phyloP scores from a whole-genome alignment of 1,140 invertebrate species.

The Bombus confusus region DNA sequence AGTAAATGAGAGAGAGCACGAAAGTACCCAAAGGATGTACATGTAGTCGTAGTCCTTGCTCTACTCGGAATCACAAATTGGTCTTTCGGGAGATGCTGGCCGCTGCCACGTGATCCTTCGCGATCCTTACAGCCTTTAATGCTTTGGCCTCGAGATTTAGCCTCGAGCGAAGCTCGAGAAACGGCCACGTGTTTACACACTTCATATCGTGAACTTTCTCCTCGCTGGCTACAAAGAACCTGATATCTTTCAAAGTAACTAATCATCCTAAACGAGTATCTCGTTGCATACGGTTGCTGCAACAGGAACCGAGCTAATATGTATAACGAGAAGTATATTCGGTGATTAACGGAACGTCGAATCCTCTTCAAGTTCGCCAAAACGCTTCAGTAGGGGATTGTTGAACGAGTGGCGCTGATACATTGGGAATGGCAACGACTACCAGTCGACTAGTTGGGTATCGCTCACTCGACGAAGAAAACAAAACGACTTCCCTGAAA shows the following conservation, averaged over 20 bases:
- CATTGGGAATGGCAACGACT: constrained; percentile 42
- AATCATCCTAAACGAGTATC: not conserved
- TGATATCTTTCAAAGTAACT: not conserved
- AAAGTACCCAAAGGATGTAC: constrained; percentile 58
- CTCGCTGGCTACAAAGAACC: not conserved
- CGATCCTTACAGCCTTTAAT: constrained; percentile 39
- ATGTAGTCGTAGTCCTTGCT: constrained; percentile 61
- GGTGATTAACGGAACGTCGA: not conserved
- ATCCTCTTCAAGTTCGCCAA: not conserved
- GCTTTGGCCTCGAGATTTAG: constrained; percentile 45
- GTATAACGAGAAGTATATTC: not conserved
- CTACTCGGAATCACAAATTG: constrained; percentile 61
- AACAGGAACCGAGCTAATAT: not conserved
- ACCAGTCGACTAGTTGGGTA: constrained; percentile 63
- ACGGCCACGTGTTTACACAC: not conserved
- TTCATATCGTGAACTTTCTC: not conserved
- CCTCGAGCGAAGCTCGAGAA: constrained; percentile 17
- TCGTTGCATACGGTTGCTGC: not conserved
- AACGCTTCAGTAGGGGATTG: constrained; percentile 14
- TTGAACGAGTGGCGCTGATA: constrained; percentile 38
- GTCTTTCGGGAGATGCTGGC: constrained; percentile 46
- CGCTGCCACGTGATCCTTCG: constrained; percentile 44
- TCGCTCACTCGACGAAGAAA: constrained; percentile 66
- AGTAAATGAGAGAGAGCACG: constrained; percentile 66
- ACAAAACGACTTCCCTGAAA: constrained; percentile 71